Percentiles rank a stretch among this genome's conserved stretches.
These are phyloP conservation scores for Oryzias woworae DNA, from an alignment of 2,113 vertebrate species.

Conservation along the genomic window DNA sequence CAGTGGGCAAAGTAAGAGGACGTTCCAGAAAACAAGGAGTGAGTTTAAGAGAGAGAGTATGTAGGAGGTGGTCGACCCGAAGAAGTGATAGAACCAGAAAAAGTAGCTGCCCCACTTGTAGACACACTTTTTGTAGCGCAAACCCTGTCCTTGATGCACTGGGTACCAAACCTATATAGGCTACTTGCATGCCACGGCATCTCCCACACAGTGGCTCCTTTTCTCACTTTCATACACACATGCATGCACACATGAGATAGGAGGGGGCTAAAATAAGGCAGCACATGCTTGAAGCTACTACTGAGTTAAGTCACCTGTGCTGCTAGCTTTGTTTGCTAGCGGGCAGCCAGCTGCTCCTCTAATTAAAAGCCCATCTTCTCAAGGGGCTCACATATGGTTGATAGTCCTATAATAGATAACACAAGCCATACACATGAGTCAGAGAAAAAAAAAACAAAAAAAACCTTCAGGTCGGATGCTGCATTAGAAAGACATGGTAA, in stretches of 20 bases:
- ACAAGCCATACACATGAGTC: conserved; percentile 28
- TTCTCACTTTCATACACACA: conserved; percentile 19
- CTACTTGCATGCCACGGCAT: conserved; percentile 45
- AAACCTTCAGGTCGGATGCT: conserved; percentile 7
- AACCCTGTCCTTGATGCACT: conserved; percentile 72
- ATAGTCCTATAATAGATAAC: conserved; percentile 58
- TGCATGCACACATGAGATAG: conserved; percentile 18
- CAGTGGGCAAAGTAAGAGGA: conserved; percentile 33
- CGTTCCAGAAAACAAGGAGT: conserved; percentile 44
- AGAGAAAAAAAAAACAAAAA: conserved; percentile 7
- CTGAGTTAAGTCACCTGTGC: conserved; percentile 75
- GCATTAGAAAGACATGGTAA: conserved; percentile 18
- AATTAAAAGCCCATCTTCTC: conserved; percentile 68
- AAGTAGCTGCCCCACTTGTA: conserved; percentile 86
- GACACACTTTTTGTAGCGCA: conserved; percentile 74
- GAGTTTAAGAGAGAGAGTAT: conserved; percentile 35
- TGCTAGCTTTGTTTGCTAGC: conserved; percentile 70
- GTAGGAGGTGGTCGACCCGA: conserved; percentile 69
- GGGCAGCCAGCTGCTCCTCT: conserved; percentile 75
- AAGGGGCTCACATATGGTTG: conserved; percentile 59
- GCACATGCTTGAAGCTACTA: conserved; percentile 69
- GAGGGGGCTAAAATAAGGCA: conserved; percentile 60
- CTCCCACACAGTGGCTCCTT: conserved; percentile 21
- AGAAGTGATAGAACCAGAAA: conserved; percentile 72
- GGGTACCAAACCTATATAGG: conserved; percentile 75